Percentiles rank a stretch among this genome's conserved stretches.
Conservation (phyloP, 1,140 invertebrate species). For the Apis mellifera region DNA sequence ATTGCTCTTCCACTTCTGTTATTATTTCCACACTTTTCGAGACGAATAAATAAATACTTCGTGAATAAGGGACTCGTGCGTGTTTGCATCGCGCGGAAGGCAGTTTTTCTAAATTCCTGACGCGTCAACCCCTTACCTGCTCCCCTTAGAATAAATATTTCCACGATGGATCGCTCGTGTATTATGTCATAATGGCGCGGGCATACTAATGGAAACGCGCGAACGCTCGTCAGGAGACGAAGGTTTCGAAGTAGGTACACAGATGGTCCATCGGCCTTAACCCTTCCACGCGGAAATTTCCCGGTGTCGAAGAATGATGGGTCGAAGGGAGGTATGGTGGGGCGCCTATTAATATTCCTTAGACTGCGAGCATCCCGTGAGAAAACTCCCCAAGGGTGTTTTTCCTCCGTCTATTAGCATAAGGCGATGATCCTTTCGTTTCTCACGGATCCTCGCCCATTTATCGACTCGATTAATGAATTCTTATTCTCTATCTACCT, state of each 20-base stretch:
- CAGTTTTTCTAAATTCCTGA: constrained; percentile 10
- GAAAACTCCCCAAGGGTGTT: constrained; percentile 57
- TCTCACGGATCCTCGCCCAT: constrained; percentile 51
- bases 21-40: neutral
- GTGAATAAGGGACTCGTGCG: neutral
- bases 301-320: constrained; percentile 46
- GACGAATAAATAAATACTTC: neutral
- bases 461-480: constrained; percentile 35
- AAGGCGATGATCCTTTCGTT: constrained; percentile 56
- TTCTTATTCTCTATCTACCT: neutral
- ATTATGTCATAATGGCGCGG: constrained; percentile 47
- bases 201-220: constrained; percentile 34
- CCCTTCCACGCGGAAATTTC: constrained; percentile 60
- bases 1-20: too few relatives aligned
- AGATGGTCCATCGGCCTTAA: constrained; percentile 58
- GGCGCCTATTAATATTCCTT: constrained; percentile 65
- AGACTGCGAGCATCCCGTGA: constrained; percentile 54
- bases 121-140: constrained; percentile 36
- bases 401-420: constrained; percentile 62
- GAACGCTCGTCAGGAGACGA: constrained; percentile 38
- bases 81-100: neutral
- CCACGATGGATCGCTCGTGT: constrained; percentile 33
- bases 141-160: constrained; percentile 51
- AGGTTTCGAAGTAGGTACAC: constrained; percentile 41
- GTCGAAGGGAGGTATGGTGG: neutral